phyloP scores from a whole-genome alignment of 1,140 invertebrate species.

The Mizuhopecten yessoensis region DNA sequence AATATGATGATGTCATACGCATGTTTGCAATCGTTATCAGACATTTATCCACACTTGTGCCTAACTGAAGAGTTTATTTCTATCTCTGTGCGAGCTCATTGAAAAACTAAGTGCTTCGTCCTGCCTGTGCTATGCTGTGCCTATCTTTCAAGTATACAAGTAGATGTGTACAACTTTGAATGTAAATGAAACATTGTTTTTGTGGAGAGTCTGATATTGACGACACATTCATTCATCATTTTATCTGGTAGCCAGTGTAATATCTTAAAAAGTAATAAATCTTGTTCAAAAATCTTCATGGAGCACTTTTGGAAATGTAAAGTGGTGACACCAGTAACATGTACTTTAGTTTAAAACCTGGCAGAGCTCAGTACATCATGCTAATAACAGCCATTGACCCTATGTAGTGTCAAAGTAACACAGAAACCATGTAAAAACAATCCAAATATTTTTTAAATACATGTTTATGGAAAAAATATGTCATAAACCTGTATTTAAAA shows the following conservation, averaged over 20 bases:
- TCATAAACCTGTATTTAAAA: too few relatives aligned
- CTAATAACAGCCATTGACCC: too few relatives aligned
- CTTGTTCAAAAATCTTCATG: background rate
- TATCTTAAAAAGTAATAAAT: background rate
- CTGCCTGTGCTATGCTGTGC: background rate
- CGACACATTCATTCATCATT: background rate
- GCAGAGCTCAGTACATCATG: too few relatives aligned
- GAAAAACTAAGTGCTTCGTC: background rate
- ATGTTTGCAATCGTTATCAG: background rate
- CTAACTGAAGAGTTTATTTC: background rate
- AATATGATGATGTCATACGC: background rate
- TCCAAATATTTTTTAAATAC: too few relatives aligned
- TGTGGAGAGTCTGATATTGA: background rate
- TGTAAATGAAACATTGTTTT: too few relatives aligned
- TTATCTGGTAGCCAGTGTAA: background rate
- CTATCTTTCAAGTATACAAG: background rate
- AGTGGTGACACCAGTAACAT: background rate
- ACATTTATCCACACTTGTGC: background rate
- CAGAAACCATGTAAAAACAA: too few relatives aligned
- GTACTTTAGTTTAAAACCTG: background rate
- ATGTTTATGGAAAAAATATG: too few relatives aligned
- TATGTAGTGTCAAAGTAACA: too few relatives aligned
- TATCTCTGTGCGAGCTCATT: background rate
- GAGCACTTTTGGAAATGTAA: conserved; percentile 18
- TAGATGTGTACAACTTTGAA: background rate